Evolutionary conservation across 1,140 invertebrate genomes (phyloP).

Genomic region (Nasonia giraulti): DNA sequence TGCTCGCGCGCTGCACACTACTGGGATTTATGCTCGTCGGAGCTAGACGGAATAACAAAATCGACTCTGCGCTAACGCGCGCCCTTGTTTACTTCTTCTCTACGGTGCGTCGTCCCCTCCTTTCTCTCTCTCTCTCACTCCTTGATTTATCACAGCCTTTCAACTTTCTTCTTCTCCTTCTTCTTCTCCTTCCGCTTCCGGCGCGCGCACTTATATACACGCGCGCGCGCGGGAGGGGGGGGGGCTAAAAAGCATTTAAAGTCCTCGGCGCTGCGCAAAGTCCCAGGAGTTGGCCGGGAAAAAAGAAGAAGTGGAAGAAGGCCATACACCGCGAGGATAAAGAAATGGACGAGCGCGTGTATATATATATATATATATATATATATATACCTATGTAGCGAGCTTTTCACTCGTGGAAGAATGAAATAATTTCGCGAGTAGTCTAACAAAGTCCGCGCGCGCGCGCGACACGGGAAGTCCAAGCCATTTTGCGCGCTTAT

Average conservation of each 20-base stretch:
- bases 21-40: slow-evolving; percentile 16
- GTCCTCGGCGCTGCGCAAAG: background rate
- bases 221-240: no score
- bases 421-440: slow-evolving; percentile 45
- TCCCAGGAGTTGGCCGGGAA: background rate
- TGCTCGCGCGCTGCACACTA: background rate
- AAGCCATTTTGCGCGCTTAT: slow-evolving; percentile 45
- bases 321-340: background rate
- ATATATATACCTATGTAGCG: no score
- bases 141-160: slow-evolving; percentile 28
- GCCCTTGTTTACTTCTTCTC: slow-evolving; percentile 30
- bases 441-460: slow-evolving; percentile 24
- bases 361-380: no score
- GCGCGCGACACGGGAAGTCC: slow-evolving; percentile 39
- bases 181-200: background rate
- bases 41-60: slow-evolving; percentile 19
- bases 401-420: slow-evolving; percentile 28
- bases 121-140: background rate
- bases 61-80: slow-evolving; percentile 18
- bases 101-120: background rate
- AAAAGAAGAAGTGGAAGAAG: background rate
- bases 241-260: slow-evolving; percentile 43
- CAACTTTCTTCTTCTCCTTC: slow-evolving; percentile 18
- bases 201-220: background rate
- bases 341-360: background rate